Conservation (phyloP, 1,140 invertebrate genomes). For the Euschistus heros region DNA sequence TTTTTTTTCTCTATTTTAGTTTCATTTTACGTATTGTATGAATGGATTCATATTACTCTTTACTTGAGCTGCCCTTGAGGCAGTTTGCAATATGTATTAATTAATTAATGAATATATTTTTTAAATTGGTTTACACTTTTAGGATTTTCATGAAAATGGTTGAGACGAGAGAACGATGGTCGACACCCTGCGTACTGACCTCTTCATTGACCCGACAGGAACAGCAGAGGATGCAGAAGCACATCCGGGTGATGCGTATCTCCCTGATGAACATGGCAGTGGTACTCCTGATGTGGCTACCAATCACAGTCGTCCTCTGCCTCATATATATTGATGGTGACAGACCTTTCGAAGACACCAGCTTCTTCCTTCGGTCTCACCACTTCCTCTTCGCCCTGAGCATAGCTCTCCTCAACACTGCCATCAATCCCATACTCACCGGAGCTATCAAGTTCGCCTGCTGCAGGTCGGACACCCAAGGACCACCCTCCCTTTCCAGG, state of each 20-base stretch:
- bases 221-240: slow-evolving; percentile 38
- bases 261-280: slow-evolving; percentile 45
- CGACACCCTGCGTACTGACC: slow-evolving; percentile 29
- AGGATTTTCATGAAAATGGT: slow-evolving; percentile 45
- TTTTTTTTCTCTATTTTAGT: too few relatives aligned
- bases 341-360: slow-evolving; percentile 38
- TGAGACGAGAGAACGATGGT: slow-evolving; percentile 41
- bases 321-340: slow-evolving; percentile 47
- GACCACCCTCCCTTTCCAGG: slow-evolving; percentile 8
- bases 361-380: slow-evolving; percentile 39
- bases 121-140: neutral
- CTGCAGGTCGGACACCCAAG: neutral
- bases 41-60: too few relatives aligned
- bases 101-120: too few relatives aligned
- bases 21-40: too few relatives aligned
- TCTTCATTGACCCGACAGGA: slow-evolving; percentile 20
- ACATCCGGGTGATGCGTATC: slow-evolving; percentile 44
- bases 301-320: slow-evolving; percentile 44
- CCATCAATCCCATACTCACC: slow-evolving; percentile 69
- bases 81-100: too few relatives aligned
- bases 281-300: slow-evolving; percentile 48
- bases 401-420: slow-evolving; percentile 55
- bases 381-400: slow-evolving; percentile 47
- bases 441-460: slow-evolving; percentile 44
- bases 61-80: too few relatives aligned